phyloP scores from a whole-genome alignment of 2,888 invertebrate species.

The Odontothrips loti region DNA sequence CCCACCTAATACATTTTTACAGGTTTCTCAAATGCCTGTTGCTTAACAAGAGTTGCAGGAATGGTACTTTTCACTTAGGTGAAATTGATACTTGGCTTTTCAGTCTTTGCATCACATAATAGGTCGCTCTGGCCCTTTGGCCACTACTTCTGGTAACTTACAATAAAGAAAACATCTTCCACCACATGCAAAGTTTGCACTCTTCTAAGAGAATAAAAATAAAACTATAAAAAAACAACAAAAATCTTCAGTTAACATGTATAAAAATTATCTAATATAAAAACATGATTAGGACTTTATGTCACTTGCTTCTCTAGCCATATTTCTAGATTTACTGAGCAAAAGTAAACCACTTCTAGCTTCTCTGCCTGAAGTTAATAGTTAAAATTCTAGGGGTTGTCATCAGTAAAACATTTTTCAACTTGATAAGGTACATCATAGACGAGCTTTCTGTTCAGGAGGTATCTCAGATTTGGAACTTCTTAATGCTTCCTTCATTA shows the following conservation, averaged over 20 bases:
- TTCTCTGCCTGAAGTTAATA: too few relatives aligned
- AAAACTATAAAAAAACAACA: not conserved
- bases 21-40: too few relatives aligned
- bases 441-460: not conserved
- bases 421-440: not conserved
- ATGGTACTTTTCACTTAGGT: too few relatives aligned
- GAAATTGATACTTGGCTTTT: too few relatives aligned
- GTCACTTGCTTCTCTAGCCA: not conserved
- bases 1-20: too few relatives aligned
- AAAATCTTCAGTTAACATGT: not conserved
- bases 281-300: not conserved
- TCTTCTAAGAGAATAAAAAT: not conserved
- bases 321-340: too few relatives aligned
- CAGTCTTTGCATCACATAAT: too few relatives aligned
- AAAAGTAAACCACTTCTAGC: too few relatives aligned
- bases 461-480: not conserved
- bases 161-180: not conserved
- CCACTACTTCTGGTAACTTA: not conserved
- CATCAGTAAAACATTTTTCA: not conserved
- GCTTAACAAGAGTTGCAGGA: too few relatives aligned
- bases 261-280: not conserved
- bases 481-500: not conserved
- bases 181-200: not conserved
- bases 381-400: not conserved
- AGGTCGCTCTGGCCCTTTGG: too few relatives aligned